phyloP scores from a whole-genome alignment of 2,888 invertebrate species.

The Clostera curtula region DNA sequence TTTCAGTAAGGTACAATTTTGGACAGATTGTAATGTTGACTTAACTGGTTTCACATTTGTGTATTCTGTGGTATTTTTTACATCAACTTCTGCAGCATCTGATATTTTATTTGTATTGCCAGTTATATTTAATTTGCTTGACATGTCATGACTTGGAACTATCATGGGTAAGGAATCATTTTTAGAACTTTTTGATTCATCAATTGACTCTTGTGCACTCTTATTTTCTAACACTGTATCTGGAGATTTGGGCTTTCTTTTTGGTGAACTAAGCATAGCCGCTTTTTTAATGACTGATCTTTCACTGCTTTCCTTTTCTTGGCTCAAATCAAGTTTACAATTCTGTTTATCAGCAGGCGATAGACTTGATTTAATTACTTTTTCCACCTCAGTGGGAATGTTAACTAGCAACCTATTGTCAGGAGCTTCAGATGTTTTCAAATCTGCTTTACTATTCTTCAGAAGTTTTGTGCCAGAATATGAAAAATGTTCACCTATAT shows the following conservation, averaged over 20 bases:
- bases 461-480: slow-evolving; percentile 44
- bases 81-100: slow-evolving; percentile 11
- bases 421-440: slow-evolving; percentile 15
- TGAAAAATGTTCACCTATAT: slow-evolving; percentile 44
- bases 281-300: slow-evolving; percentile 8
- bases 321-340: slow-evolving; percentile 20
- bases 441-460: slow-evolving; percentile 25
- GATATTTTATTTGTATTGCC: slow-evolving; percentile 8
- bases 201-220: slow-evolving; percentile 4
- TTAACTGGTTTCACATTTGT: slow-evolving; percentile 20
- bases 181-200: slow-evolving; percentile 4
- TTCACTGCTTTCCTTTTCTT: slow-evolving; percentile 10
- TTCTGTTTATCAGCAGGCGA: slow-evolving; percentile 20
- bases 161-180: slow-evolving; percentile 6
- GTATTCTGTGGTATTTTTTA: slow-evolving; percentile 10
- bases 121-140: slow-evolving; percentile 9
- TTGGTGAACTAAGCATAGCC: slow-evolving; percentile 3
- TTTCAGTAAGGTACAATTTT: slow-evolving; percentile 62
- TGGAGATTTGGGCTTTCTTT: slow-evolving; percentile 1
- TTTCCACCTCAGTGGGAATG: slow-evolving; percentile 6
- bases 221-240: slow-evolving; percentile 10
- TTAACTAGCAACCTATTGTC: slow-evolving; percentile 11
- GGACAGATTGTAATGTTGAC: slow-evolving; percentile 31
- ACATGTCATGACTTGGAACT: slow-evolving; percentile 9
- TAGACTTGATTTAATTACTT: slow-evolving; percentile 4